Percentiles rank a stretch among this genome's conserved stretches.
Conservation (phyloP, 2,113 vertebrate genomes). For the Austrofundulus limnaeus region DNA sequence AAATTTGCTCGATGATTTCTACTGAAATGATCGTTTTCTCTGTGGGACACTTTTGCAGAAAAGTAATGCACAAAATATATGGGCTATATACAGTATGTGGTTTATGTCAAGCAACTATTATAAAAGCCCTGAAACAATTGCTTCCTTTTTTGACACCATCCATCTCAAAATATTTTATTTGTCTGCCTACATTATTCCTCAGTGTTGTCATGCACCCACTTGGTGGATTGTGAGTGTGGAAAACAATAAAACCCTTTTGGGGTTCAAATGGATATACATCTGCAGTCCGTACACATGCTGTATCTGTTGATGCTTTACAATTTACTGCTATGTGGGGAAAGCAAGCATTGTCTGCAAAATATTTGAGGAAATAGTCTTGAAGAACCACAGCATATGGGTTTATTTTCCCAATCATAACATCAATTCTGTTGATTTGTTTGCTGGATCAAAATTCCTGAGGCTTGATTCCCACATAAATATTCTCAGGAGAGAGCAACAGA, state of each 20-base stretch:
- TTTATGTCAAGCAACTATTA: not conserved
- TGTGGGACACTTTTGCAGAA: not conserved
- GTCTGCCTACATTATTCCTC: constrained; percentile 16
- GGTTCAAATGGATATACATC: constrained; percentile 29
- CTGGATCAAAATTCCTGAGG: constrained; percentile 13
- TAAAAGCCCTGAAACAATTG: constrained; percentile 21
- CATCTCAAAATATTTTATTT: constrained; percentile 9
- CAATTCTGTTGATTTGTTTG: constrained; percentile 22
- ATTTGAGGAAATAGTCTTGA: constrained; percentile 38
- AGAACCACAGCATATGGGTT: constrained; percentile 24
- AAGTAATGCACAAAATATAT: not conserved
- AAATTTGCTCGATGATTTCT: not conserved
- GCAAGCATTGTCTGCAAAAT: constrained; percentile 19
- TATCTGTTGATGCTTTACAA: constrained; percentile 15
- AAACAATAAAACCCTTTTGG: constrained; percentile 20
- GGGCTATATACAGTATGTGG: not conserved
- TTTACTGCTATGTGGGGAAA: constrained; percentile 9
- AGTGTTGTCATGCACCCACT: constrained; percentile 14
- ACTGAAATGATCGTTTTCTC: constrained; percentile 13
- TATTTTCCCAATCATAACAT: constrained; percentile 27
- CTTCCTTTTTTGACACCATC: constrained; percentile 14
- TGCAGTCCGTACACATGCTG: not conserved
- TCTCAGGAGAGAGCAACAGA: constrained; percentile 5
- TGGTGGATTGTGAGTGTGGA: not conserved
- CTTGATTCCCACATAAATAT: constrained; percentile 29